These are phyloP conservation scores for Pycnomerus fuliginosus DNA, from an alignment of 2,888 invertebrate species.

Conservation along the genomic window DNA sequence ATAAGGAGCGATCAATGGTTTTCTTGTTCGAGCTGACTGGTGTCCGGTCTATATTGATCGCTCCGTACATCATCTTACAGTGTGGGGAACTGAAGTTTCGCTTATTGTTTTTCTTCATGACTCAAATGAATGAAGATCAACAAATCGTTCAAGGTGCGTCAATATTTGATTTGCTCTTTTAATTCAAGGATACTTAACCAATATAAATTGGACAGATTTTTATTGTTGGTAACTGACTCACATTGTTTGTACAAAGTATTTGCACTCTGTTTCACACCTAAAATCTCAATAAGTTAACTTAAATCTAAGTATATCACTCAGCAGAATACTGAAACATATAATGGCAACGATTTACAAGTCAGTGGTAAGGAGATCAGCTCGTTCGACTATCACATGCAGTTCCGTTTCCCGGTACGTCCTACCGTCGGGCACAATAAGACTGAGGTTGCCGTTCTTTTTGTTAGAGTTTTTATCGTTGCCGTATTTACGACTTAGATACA, in stretches of 20 bases:
- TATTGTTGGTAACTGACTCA: constrained; percentile 24
- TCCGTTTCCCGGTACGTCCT: constrained; percentile 83
- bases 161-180: too few relatives aligned
- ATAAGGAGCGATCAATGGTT: too few relatives aligned
- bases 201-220: constrained; percentile 3
- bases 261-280: neutral
- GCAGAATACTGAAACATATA: neutral
- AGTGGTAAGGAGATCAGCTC: constrained; percentile 78
- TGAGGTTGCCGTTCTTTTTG: constrained; percentile 53
- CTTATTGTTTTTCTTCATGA: too few relatives aligned
- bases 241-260: constrained; percentile 14
- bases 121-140: too few relatives aligned
- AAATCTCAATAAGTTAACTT: constrained; percentile 11
- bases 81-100: too few relatives aligned
- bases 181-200: neutral
- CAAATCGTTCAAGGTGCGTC: too few relatives aligned
- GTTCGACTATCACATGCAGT: constrained; percentile 81
- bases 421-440: constrained; percentile 78
- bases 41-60: too few relatives aligned
- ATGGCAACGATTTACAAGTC: constrained; percentile 59
- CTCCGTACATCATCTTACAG: too few relatives aligned
- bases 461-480: constrained; percentile 56
- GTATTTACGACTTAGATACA: constrained; percentile 48
- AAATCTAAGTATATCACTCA: constrained; percentile 4
- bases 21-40: too few relatives aligned